Percentiles rank a stretch among this genome's conserved stretches.
Evolutionary conservation across 2,113 vertebrate genomes (phyloP).

Genomic region (Phasianus colchicus): DNA sequence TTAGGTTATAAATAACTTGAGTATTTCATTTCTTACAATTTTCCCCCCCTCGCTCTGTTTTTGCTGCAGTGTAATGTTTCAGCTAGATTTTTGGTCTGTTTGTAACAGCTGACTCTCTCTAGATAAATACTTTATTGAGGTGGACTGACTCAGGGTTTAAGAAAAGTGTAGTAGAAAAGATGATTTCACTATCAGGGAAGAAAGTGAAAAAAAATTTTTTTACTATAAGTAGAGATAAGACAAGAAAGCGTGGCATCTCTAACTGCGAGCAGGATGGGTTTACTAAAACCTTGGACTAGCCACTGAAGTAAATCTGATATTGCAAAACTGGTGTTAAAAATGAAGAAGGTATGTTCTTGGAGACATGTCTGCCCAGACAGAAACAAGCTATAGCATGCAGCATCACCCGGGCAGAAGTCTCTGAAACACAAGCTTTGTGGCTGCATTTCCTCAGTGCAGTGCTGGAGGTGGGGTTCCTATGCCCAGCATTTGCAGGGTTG

Average conservation of each 20-base stretch:
- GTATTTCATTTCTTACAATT: slow-evolving; percentile 19
- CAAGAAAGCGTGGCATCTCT: background rate
- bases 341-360: background rate
- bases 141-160: background rate
- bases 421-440: accelerated
- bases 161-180: background rate
- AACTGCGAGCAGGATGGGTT: background rate
- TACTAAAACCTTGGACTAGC: background rate
- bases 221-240: background rate
- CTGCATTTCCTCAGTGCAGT: background rate
- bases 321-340: background rate
- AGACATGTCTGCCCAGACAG: background rate
- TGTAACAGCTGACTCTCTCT: background rate
- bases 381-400: background rate
- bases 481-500: background rate
- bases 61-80: background rate
- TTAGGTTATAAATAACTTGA: slow-evolving; percentile 53
- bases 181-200: background rate
- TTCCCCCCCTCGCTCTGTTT: background rate
- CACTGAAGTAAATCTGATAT: background rate
- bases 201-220: background rate
- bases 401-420: background rate
- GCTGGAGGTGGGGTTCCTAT: background rate
- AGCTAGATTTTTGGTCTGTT: background rate
- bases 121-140: background rate